These are phyloP conservation scores for Labia minor DNA, from an alignment of 2,888 invertebrate genomes.

Conservation along the genomic window DNA sequence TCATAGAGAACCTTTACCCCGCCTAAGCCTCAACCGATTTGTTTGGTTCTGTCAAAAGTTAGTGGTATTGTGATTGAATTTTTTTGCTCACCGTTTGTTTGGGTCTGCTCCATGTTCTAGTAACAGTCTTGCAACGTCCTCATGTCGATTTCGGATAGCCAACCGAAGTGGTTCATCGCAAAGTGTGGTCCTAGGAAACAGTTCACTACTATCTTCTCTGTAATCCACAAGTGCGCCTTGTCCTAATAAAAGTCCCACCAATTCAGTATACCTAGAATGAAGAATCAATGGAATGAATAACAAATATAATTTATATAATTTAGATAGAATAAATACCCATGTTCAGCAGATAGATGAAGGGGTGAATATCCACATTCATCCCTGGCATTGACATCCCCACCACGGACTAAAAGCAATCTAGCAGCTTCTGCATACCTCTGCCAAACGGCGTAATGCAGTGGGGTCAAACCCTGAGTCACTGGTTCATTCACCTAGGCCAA, in stretches of 20 bases:
- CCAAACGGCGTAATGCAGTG: slow-evolving; percentile 88
- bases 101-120: slow-evolving; percentile 79
- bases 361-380: slow-evolving; percentile 89
- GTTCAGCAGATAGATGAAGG: slow-evolving; percentile 80
- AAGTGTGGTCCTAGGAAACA: slow-evolving; percentile 46
- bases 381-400: slow-evolving; percentile 68
- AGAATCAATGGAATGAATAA: slow-evolving; percentile 28
- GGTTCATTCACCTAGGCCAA: slow-evolving; percentile 52
- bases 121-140: slow-evolving; percentile 53
- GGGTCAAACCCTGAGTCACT: slow-evolving; percentile 75
- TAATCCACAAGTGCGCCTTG: slow-evolving; percentile 73
- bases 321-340: too few species aligned
- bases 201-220: slow-evolving; percentile 55
- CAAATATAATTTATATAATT: background rate
- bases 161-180: slow-evolving; percentile 82
- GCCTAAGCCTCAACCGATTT: too few species aligned
- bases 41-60: too few species aligned
- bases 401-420: slow-evolving; percentile 64
- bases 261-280: slow-evolving; percentile 46
- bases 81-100: slow-evolving; percentile 57
- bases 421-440: slow-evolving; percentile 72
- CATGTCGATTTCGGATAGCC: slow-evolving; percentile 59
- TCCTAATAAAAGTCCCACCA: slow-evolving; percentile 59
- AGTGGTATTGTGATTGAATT: too few species aligned
- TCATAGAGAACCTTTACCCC: too few species aligned